Percentiles rank a stretch among this genome's conserved stretches.
phyloP scores from a whole-genome alignment of 2,888 invertebrate genomes.

The Lasioglossum morio region DNA sequence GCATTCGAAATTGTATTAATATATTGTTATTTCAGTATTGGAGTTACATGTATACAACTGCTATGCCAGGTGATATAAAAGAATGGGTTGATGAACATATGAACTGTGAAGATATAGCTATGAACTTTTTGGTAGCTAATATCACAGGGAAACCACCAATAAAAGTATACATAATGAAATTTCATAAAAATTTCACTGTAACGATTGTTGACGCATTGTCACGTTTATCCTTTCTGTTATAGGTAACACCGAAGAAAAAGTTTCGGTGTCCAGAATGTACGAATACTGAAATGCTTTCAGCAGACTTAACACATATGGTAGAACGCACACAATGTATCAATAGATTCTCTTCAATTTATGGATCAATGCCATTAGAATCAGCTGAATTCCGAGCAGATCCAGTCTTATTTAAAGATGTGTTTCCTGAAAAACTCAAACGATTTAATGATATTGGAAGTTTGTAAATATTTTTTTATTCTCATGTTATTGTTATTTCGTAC shows the following conservation, averaged over 20 bases:
- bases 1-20: constrained; percentile 10
- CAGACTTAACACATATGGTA: constrained; percentile 96
- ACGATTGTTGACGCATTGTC: neutral
- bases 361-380: constrained; percentile 93
- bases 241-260: constrained; percentile 97
- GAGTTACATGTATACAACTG: constrained; percentile 96
- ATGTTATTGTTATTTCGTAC: neutral
- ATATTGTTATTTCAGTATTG: constrained; percentile 87
- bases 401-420: constrained; percentile 94
- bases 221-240: constrained; percentile 59
- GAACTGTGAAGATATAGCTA: constrained; percentile 99
- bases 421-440: constrained; percentile 93
- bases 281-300: constrained; percentile 97
- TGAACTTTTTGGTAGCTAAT: constrained; percentile 98
- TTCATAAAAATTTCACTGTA: constrained; percentile 14
- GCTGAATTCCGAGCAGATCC: constrained; percentile 98
- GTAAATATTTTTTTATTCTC: constrained; percentile 84
- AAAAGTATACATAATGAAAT: constrained; percentile 86
- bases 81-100: constrained; percentile 97
- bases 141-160: constrained; percentile 97
- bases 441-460: constrained; percentile 96
- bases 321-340: constrained; percentile 96
- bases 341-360: constrained; percentile 90
- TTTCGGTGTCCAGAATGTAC: constrained; percentile 98
- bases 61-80: constrained; percentile 93